A percentile compares a stretch with the other conserved stretches of the same genome.
Conservation (phyloP, 1,140 invertebrate species). For the Drosophila lowei region DNA sequence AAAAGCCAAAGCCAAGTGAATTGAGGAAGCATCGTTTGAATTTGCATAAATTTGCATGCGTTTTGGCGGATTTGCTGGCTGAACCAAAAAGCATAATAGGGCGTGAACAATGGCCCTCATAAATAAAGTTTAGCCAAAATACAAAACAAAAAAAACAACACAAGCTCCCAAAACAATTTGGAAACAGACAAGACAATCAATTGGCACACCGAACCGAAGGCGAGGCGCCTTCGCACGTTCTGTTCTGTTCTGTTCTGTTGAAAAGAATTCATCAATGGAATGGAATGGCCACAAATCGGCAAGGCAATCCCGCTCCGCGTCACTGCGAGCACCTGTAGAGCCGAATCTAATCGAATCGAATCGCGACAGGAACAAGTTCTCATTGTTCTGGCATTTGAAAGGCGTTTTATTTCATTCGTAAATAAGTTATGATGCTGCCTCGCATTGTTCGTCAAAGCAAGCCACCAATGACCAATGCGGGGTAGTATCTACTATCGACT, state of each 20-base stretch:
- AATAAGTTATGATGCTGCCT: slow-evolving; percentile 41
- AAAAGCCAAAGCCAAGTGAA: background rate
- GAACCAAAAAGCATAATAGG: slow-evolving; percentile 42
- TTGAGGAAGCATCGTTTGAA: slow-evolving; percentile 23
- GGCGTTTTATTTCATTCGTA: slow-evolving; percentile 30
- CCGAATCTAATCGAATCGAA: background rate
- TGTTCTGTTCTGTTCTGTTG: no score
- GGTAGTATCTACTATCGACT: slow-evolving; percentile 20
- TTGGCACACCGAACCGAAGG: no score
- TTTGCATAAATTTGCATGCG: slow-evolving; percentile 44
- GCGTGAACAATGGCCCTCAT: slow-evolving; percentile 38
- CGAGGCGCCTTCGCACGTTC: no score
- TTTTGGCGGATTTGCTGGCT: slow-evolving; percentile 3
- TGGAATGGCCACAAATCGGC: slow-evolving; percentile 28
- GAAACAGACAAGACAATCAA: background rate
- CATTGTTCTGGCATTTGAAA: slow-evolving; percentile 61
- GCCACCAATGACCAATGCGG: background rate
- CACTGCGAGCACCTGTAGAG: slow-evolving; percentile 25
- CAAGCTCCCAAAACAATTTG: background rate
- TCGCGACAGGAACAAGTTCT: slow-evolving; percentile 67
- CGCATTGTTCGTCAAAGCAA: slow-evolving; percentile 10
- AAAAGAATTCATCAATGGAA: slow-evolving; percentile 27
- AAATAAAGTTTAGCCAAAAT: slow-evolving; percentile 25
- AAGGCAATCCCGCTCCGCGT: background rate
- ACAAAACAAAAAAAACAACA: background rate